A percentile compares a stretch with the other conserved stretches of the same genome.
Evolutionary conservation across 2,888 invertebrate genomes (phyloP).

Genomic region (Rhingia rostrata): DNA sequence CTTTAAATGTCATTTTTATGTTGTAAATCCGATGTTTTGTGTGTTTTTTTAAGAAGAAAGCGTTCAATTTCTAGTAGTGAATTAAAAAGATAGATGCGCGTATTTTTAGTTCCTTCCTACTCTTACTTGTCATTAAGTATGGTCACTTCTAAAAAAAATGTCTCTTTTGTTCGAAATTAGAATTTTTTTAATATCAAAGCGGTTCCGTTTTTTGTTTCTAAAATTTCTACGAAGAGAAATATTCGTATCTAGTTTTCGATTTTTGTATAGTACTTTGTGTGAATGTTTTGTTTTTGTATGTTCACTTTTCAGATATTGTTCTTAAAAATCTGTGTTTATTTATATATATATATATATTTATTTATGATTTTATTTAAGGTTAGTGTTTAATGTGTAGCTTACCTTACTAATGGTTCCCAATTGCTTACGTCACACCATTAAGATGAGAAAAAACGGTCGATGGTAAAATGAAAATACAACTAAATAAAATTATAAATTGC

Average conservation of each 20-base stretch:
- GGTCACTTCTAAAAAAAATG: conserved; percentile 70
- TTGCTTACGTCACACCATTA: conserved; percentile 83
- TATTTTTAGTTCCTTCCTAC: conserved; percentile 33
- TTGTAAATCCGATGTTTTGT: conserved; percentile 36
- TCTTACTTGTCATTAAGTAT: conserved; percentile 32
- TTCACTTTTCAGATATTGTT: conserved; percentile 27
- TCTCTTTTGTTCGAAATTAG: conserved; percentile 65
- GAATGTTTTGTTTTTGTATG: conserved; percentile 51
- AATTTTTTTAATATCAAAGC: conserved; percentile 65
- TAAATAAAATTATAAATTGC: conserved; percentile 75
- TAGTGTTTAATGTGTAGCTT: conserved; percentile 83
- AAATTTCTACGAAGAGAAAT: conserved; percentile 52
- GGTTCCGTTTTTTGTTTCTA: conserved; percentile 34
- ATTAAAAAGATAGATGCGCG: conserved; percentile 46
- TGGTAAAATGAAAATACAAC: conserved; percentile 64
- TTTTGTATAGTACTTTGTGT: conserved; percentile 65
- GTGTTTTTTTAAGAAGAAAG: conserved; percentile 52
- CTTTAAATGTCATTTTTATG: conserved; percentile 20
- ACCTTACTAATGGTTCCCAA: conserved; percentile 84
- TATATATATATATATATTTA: conserved; percentile 21
- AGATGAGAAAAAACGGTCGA: conserved; percentile 77
- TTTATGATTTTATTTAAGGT: conserved; percentile 66
- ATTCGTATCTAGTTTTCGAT: conserved; percentile 57
- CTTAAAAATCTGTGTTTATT: conserved; percentile 37
- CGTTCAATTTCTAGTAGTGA: conserved; percentile 61